A percentile compares a stretch with the other conserved stretches of the same genome.
phyloP scores from a whole-genome alignment of 2,888 invertebrate genomes.

The Griposia aprilina region DNA sequence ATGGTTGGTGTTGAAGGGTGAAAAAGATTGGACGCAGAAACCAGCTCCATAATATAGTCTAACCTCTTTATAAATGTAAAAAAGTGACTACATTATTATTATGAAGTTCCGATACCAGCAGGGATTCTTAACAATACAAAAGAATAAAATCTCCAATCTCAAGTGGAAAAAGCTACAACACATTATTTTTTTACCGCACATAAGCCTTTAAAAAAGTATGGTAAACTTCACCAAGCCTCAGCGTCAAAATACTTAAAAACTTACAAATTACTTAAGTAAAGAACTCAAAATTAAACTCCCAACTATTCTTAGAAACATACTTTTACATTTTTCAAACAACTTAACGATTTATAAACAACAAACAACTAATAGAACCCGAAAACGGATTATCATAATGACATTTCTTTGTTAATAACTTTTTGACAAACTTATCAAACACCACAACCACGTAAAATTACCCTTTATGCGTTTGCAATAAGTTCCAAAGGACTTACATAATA shows the following conservation, averaged over 20 bases:
- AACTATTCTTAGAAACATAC: conserved; percentile 56
- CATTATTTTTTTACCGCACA: conserved; percentile 24
- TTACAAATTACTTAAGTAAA: conserved; percentile 46
- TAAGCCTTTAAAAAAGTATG: not conserved
- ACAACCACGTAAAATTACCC: conserved; percentile 9
- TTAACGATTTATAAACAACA: conserved; percentile 69
- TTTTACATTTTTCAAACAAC: conserved; percentile 59
- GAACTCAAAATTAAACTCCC: conserved; percentile 51
- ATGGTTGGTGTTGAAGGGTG: not conserved
- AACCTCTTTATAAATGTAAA: not conserved
- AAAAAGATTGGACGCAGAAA: not conserved
- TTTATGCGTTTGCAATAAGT: not conserved
- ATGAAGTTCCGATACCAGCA: conserved; percentile 17
- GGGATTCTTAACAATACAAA: conserved; percentile 26
- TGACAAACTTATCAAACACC: conserved; percentile 22
- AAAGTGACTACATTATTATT: not conserved
- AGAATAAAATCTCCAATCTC: conserved; percentile 29
- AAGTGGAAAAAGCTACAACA: conserved; percentile 15
- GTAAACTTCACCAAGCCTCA: not conserved
- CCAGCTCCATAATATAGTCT: not conserved
- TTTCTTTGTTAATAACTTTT: conserved; percentile 77
- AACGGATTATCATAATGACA: conserved; percentile 85
- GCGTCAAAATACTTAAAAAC: conserved; percentile 32
- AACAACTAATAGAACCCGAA: conserved; percentile 78
- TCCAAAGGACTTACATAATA: not conserved